phyloP scores from a whole-genome alignment of 2,888 invertebrate species.

The Siphonodentalium dalli region DNA sequence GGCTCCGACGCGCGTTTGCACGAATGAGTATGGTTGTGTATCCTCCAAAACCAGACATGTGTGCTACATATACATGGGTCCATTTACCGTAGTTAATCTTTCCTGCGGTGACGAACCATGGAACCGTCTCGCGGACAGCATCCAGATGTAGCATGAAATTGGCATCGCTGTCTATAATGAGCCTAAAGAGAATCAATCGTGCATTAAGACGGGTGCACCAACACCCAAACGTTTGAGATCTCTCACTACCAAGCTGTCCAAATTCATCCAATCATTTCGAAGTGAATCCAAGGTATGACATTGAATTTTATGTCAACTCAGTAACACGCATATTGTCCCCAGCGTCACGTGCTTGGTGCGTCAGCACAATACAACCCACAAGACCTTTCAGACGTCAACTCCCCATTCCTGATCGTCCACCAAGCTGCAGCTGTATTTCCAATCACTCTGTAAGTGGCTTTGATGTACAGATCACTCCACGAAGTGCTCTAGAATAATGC shows the following conservation, averaged over 20 bases:
- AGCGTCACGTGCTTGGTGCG: no score
- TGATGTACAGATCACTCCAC: neutral
- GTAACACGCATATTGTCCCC: no score
- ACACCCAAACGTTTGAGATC: constrained; percentile 3
- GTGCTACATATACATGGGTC: constrained; percentile 2
- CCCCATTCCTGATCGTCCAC: neutral
- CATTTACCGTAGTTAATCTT: neutral
- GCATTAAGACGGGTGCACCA: constrained; percentile 1
- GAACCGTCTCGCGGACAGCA: constrained; percentile 3
- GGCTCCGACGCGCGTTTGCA: no score
- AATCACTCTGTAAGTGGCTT: neutral
- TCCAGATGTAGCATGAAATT: constrained; percentile 1
- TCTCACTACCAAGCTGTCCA: neutral
- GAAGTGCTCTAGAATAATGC: constrained; percentile 1
- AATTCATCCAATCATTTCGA: no score
- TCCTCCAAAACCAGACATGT: no score
- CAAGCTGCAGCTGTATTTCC: neutral
- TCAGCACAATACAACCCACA: no score
- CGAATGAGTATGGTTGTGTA: no score
- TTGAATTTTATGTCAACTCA: no score
- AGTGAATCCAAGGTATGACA: no score
- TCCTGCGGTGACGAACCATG: constrained; percentile 1
- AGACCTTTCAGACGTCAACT: neutral
- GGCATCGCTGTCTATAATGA: constrained; percentile 7
- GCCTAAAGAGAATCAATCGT: neutral